phyloP scores from a whole-genome alignment of 2,113 vertebrate genomes.

The Grammomys surdaster region DNA sequence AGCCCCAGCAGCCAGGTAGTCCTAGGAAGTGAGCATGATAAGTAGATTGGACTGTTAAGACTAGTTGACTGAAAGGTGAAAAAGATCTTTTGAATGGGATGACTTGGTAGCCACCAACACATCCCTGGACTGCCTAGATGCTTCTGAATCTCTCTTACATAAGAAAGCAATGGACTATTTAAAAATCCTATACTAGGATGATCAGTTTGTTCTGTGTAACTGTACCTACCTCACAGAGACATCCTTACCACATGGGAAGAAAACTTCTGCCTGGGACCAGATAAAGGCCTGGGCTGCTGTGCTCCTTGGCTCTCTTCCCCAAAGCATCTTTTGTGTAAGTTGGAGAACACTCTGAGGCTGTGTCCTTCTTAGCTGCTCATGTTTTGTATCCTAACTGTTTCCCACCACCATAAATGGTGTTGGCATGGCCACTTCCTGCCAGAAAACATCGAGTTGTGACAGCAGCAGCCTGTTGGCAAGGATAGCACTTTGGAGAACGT shows the following conservation, averaged over 20 bases:
- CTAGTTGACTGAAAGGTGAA: background rate
- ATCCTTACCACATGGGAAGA: background rate
- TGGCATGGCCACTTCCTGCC: slow-evolving; percentile 7
- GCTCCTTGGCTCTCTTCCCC: background rate
- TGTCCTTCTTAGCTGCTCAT: background rate
- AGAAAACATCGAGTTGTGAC: background rate
- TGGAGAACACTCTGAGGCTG: background rate
- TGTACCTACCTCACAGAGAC: background rate
- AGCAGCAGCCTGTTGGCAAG: background rate
- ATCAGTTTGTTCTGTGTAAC: background rate
- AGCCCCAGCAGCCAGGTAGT: background rate
- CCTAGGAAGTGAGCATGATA: background rate
- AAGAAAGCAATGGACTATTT: slow-evolving; percentile 3
- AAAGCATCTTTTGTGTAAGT: background rate
- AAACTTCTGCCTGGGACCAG: background rate
- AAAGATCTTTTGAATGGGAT: background rate
- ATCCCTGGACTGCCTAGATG: background rate
- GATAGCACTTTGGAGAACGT: background rate
- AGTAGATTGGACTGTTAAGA: background rate
- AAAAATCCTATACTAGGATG: background rate
- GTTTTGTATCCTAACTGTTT: background rate
- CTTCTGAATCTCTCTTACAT: background rate
- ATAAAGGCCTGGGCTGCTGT: background rate
- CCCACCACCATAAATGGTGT: background rate
- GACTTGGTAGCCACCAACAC: background rate